These are phyloP conservation scores for Parambassis ranga DNA, from an alignment of 2,797 vertebrate species.

Conservation along the genomic window DNA sequence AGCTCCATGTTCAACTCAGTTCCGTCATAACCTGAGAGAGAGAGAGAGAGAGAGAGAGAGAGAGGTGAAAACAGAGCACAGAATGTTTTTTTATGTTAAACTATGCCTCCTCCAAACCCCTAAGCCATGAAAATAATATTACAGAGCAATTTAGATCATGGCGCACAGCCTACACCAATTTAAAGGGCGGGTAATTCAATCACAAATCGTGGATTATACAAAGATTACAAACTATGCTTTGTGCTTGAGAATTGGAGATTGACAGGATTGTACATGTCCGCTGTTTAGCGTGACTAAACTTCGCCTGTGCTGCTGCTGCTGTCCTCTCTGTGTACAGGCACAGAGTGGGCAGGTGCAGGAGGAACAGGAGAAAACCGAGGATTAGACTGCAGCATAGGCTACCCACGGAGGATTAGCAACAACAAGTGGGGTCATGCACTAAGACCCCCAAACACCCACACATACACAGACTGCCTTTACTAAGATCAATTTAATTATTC, in stretches of 20 bases:
- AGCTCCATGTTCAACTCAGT: constrained; percentile 84
- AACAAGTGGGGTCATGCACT: constrained; percentile 49
- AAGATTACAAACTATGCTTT: constrained; percentile 53
- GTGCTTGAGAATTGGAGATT: constrained; percentile 40
- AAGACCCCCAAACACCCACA: not conserved
- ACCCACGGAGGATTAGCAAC: constrained; percentile 31
- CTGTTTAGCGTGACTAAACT: constrained; percentile 35
- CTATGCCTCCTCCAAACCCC: constrained; percentile 13
- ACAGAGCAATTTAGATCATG: constrained; percentile 38
- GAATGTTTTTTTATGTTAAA: constrained; percentile 18
- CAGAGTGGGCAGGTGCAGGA: constrained; percentile 5
- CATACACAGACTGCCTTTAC: not conserved
- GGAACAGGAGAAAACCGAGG: constrained; percentile 1
- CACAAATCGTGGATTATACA: constrained; percentile 65
- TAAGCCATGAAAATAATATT: constrained; percentile 54
- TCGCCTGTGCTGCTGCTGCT: constrained; percentile 1
- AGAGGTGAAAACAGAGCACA: not conserved
- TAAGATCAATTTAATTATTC: constrained; percentile 3
- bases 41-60: not conserved
- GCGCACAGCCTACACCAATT: constrained; percentile 45
- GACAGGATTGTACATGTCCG: constrained; percentile 53
- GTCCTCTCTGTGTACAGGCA: not conserved
- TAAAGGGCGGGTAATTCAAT: constrained; percentile 69
- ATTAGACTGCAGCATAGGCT: constrained; percentile 26
- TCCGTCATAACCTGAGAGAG: constrained; percentile 80